Conservation (phyloP, 2,797 vertebrate genomes). For the Sciaenops ocellatus region DNA sequence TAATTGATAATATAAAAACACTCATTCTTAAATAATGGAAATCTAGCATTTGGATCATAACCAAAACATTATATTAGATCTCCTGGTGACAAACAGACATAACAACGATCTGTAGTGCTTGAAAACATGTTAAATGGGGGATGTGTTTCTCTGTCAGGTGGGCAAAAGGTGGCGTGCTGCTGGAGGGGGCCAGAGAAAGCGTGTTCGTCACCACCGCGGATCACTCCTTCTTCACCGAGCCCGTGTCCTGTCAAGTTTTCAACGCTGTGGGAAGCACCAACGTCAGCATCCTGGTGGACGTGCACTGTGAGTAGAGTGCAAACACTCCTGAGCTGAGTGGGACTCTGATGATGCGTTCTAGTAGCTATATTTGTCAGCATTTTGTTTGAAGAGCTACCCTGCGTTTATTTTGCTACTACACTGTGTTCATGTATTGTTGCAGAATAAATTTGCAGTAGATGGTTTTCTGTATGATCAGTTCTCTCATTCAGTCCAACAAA, state of each 20-base stretch:
- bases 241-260: conserved; percentile 95
- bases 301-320: conserved; percentile 90
- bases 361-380: conserved; percentile 5
- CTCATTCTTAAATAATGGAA: conserved; percentile 18
- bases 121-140: not conserved
- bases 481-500: not conserved
- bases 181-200: conserved; percentile 92
- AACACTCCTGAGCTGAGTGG: conserved; percentile 24
- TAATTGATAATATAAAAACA: conserved; percentile 45
- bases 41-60: conserved; percentile 37
- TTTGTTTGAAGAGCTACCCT: conserved; percentile 6
- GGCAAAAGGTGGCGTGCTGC: conserved; percentile 94
- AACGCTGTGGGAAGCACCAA: conserved; percentile 96
- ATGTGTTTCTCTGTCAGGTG: conserved; percentile 83
- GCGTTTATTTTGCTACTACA: conserved; percentile 7
- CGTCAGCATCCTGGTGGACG: conserved; percentile 96
- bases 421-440: not conserved
- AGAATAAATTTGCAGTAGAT: not conserved
- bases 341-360: not conserved
- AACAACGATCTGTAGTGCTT: conserved; percentile 12
- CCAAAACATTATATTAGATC: not conserved
- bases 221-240: conserved; percentile 97
- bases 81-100: conserved; percentile 5
- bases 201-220: conserved; percentile 93
- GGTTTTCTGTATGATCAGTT: not conserved